Evolutionary conservation across 2,797 vertebrate genomes (phyloP).

Genomic region (Phoebastria nigripes): DNA sequence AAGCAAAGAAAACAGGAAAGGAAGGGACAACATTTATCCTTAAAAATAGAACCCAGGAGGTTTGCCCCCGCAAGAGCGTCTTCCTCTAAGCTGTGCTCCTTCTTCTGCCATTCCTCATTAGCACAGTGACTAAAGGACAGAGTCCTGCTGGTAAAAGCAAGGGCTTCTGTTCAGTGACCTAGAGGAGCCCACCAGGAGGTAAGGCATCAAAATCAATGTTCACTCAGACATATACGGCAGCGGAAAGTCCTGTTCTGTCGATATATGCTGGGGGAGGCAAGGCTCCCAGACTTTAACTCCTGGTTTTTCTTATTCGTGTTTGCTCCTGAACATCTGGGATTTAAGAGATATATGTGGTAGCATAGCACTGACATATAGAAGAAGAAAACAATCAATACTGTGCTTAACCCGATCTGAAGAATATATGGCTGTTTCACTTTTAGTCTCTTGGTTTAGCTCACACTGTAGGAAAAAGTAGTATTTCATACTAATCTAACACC

Average conservation of each 20-base stretch:
- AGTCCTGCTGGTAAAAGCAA: constrained; percentile 49
- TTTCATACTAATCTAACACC: background rate
- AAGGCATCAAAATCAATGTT: constrained; percentile 30
- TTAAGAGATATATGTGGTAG: constrained; percentile 33
- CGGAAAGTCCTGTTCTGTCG: background rate
- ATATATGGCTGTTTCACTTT: background rate
- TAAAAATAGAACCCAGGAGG: background rate
- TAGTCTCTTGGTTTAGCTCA: constrained; percentile 4
- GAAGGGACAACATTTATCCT: background rate
- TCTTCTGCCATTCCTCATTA: constrained; percentile 53
- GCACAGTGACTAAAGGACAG: background rate
- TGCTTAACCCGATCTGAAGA: constrained; percentile 4
- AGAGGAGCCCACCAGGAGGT: constrained; percentile 32
- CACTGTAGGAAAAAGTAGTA: background rate
- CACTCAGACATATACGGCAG: background rate
- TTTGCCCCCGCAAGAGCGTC: background rate
- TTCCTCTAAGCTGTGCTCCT: background rate
- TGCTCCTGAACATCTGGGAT: constrained; percentile 8
- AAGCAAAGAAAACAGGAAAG: background rate
- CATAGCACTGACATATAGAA: constrained; percentile 2
- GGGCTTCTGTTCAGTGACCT: background rate
- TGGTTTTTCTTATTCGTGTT: background rate
- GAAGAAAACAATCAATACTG: constrained; percentile 27
- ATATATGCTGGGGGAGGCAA: background rate
- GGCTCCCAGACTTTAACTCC: background rate